Conservation (phyloP, 1,140 invertebrate species). For the Tribolium castaneum region DNA sequence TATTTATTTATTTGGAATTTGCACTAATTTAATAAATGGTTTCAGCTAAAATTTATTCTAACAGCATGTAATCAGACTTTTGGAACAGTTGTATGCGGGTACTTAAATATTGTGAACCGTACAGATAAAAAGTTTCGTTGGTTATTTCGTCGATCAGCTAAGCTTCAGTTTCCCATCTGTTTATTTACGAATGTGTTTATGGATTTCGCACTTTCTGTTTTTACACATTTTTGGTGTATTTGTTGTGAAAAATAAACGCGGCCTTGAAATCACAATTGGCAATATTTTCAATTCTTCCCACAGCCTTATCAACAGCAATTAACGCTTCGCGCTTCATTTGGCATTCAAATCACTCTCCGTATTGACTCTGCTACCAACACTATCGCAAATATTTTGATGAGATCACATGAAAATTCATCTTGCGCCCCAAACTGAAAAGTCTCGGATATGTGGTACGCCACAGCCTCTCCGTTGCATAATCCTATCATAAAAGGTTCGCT, state of each 20-base stretch:
- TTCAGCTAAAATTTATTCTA: too few species aligned
- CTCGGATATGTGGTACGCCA: background rate
- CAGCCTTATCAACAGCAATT: background rate
- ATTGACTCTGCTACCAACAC: background rate
- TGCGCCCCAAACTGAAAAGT: background rate
- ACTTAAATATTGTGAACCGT: too few species aligned
- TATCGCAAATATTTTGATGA: background rate
- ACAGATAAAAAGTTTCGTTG: too few species aligned
- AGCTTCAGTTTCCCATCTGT: too few species aligned
- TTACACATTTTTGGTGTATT: background rate
- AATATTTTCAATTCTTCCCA: background rate
- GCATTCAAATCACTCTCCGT: background rate
- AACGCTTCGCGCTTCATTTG: conserved; percentile 2
- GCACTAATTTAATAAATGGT: too few species aligned
- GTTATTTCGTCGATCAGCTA: too few species aligned
- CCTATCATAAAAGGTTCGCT: background rate
- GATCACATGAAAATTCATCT: too few species aligned
- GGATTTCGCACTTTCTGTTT: background rate
- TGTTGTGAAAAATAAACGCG: background rate
- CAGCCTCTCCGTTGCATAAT: conserved; percentile 10
- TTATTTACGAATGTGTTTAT: too few species aligned
- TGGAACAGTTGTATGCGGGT: too few species aligned
- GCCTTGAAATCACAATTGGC: background rate
- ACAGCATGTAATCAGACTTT: too few species aligned
- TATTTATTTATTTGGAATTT: too few species aligned